phyloP scores from a whole-genome alignment of 92 coral and sea anemone genomes.

The Paramuricea clavata region DNA sequence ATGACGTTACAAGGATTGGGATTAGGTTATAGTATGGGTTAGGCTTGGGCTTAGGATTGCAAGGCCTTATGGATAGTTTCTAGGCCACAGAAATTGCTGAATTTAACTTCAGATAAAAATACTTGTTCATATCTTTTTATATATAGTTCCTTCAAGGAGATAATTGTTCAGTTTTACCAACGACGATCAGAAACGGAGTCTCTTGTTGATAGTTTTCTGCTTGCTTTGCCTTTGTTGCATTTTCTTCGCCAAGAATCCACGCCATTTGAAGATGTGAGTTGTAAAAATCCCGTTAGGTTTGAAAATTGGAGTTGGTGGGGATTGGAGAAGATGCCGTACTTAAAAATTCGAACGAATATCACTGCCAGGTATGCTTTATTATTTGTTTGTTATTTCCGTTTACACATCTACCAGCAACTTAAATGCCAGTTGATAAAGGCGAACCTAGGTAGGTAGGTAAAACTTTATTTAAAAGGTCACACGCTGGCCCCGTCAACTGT shows the following conservation, averaged over 20 bases:
- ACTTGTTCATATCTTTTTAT: not conserved
- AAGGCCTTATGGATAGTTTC: too few relatives aligned
- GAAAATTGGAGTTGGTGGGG: constrained; percentile 71
- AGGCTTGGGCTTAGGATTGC: too few relatives aligned
- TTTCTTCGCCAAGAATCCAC: constrained; percentile 72
- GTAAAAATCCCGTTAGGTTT: constrained; percentile 27
- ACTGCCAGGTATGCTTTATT: constrained; percentile 19
- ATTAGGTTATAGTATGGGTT: too few relatives aligned
- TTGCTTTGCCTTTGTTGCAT: constrained; percentile 79
- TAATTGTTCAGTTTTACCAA: constrained; percentile 22
- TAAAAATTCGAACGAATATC: constrained; percentile 29
- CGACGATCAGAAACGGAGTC: not conserved
- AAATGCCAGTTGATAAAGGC: too few relatives aligned
- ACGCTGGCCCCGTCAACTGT: too few relatives aligned
- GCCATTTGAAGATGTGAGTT: constrained; percentile 68
- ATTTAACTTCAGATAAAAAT: too few relatives aligned
- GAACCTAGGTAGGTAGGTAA: too few relatives aligned
- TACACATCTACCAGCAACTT: too few relatives aligned
- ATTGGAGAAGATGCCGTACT: constrained; percentile 46
- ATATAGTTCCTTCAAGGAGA: constrained; percentile 15
- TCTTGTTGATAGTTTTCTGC: constrained; percentile 64
- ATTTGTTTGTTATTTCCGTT: too few relatives aligned
- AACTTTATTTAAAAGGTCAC: too few relatives aligned
- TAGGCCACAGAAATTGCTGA: too few relatives aligned
- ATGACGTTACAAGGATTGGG: too few relatives aligned